These are phyloP conservation scores for Anarrhichthys ocellatus DNA, from an alignment of 2,113 vertebrate species.

Conservation along the genomic window DNA sequence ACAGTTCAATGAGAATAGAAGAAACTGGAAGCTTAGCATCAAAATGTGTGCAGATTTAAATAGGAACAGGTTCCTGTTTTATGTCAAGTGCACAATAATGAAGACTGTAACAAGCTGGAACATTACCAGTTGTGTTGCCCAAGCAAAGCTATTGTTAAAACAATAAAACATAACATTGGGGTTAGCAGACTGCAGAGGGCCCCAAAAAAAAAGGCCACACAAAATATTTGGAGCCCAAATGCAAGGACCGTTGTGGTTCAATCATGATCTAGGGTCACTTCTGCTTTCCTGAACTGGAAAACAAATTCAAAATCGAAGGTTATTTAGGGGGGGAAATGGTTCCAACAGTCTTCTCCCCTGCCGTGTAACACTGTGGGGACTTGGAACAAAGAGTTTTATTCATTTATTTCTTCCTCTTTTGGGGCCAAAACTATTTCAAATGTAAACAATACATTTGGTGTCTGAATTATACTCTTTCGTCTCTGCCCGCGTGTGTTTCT, in stretches of 20 bases:
- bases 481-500: neutral
- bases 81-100: no score
- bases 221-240: neutral
- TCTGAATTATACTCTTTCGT: neutral
- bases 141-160: neutral
- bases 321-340: neutral
- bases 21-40: neutral
- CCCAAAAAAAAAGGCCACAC: no score
- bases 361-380: no score
- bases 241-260: no score
- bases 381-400: no score
- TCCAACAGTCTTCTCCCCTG: neutral
- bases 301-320: no score
- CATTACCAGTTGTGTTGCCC: no score
- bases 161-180: neutral
- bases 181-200: neutral
- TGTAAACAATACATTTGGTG: neutral
- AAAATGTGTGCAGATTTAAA: neutral
- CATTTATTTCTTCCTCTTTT: neutral
- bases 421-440: neutral
- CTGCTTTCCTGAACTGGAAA: neutral
- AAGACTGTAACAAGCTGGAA: no score
- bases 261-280: neutral
- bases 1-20: neutral
- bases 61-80: no score